Percentiles rank a stretch among this genome's conserved stretches.
Evolutionary conservation across 2,113 vertebrate genomes (phyloP).

Genomic region (Xerus inauris): DNA sequence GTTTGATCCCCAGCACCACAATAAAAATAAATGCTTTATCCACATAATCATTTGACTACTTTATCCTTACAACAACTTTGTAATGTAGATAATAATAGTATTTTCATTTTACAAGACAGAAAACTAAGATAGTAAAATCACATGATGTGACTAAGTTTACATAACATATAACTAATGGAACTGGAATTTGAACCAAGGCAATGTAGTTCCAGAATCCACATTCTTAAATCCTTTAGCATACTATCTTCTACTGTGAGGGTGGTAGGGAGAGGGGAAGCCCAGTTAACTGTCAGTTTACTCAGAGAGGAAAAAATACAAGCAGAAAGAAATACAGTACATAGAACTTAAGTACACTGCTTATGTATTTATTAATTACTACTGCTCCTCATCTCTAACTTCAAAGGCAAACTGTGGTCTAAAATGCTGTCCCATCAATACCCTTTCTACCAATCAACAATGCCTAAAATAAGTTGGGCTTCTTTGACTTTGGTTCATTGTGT

Average conservation of each 20-base stretch:
- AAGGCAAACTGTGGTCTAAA: constrained; percentile 1
- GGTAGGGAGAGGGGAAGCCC: background rate
- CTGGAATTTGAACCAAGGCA: background rate
- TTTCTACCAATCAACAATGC: background rate
- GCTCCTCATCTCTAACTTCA: background rate
- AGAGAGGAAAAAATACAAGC: background rate
- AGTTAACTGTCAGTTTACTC: background rate
- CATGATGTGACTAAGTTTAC: background rate
- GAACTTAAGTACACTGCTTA: background rate
- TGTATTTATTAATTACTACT: background rate
- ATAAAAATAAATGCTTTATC: background rate
- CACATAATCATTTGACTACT: background rate
- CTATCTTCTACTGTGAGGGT: background rate
- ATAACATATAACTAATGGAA: background rate
- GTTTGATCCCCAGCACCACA: no score
- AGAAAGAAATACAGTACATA: background rate
- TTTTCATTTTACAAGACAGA: background rate
- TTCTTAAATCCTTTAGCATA: background rate
- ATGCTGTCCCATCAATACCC: background rate
- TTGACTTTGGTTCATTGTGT: background rate
- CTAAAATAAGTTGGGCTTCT: background rate
- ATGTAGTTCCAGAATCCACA: background rate
- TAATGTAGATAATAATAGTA: background rate
- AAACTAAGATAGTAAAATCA: constrained; percentile 52
- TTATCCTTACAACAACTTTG: background rate